Evolutionary conservation across 2,888 invertebrate species (phyloP).

Genomic region (Platycheirus albimanus): DNA sequence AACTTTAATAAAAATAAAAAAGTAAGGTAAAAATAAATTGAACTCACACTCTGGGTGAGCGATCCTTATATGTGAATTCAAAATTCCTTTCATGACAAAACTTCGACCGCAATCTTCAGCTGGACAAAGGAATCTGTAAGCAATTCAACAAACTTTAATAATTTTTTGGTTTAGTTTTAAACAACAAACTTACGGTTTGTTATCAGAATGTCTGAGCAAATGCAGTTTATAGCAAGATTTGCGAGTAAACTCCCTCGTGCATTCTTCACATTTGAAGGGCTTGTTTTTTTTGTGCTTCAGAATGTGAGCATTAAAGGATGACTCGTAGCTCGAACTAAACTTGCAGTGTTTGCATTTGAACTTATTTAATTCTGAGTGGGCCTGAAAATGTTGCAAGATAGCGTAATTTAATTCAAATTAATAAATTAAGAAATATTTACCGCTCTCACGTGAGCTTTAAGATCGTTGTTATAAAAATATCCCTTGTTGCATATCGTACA

Average conservation of each 20-base stretch:
- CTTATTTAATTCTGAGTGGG: slow-evolving; percentile 76
- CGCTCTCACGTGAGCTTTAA: slow-evolving; percentile 77
- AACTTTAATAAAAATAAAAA: too few species aligned
- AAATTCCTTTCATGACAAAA: slow-evolving; percentile 57
- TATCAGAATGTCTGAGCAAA: slow-evolving; percentile 77
- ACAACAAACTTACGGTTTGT: slow-evolving; percentile 75
- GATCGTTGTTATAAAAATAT: slow-evolving; percentile 80
- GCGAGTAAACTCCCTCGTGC: slow-evolving; percentile 78
- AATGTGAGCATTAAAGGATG: slow-evolving; percentile 79
- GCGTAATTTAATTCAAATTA: neutral
- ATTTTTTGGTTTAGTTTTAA: neutral
- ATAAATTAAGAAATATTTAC: too few species aligned
- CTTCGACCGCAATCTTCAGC: slow-evolving; percentile 38
- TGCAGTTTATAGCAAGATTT: slow-evolving; percentile 78
- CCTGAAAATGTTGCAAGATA: slow-evolving; percentile 7
- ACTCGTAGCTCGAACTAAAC: slow-evolving; percentile 78
- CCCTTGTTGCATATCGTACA: slow-evolving; percentile 80
- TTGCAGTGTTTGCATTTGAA: slow-evolving; percentile 78
- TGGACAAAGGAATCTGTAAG: slow-evolving; percentile 48
- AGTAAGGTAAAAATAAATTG: too few species aligned
- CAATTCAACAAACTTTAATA: too few species aligned
- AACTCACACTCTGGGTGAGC: slow-evolving; percentile 40
- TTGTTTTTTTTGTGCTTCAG: slow-evolving; percentile 78
- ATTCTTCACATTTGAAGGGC: slow-evolving; percentile 78
- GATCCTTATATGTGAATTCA: slow-evolving; percentile 56